These are phyloP conservation scores for Amniataba percoides DNA, from an alignment of 2,797 vertebrate genomes.

Conservation along the genomic window DNA sequence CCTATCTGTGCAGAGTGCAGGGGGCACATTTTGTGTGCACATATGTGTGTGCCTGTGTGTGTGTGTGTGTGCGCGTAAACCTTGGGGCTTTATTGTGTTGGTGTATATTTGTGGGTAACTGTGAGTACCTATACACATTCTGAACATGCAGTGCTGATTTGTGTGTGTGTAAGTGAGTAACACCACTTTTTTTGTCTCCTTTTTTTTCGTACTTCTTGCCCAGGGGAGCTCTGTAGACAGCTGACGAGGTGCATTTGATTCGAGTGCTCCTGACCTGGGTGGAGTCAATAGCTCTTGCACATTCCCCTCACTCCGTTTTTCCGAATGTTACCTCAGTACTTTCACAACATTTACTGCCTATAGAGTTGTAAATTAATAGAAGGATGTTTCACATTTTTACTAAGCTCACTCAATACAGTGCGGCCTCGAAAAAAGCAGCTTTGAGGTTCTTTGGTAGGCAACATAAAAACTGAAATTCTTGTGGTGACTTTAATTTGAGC, in stretches of 20 bases:
- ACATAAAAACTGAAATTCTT: constrained; percentile 21
- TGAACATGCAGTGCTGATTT: constrained; percentile 21
- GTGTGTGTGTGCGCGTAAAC: constrained; percentile 32
- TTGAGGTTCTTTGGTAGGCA: background rate
- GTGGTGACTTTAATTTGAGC: constrained; percentile 17
- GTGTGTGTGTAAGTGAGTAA: constrained; percentile 10
- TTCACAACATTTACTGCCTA: constrained; percentile 28
- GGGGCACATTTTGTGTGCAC: constrained; percentile 52
- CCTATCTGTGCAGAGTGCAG: constrained; percentile 71
- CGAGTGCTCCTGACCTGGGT: constrained; percentile 13
- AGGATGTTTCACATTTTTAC: constrained; percentile 16
- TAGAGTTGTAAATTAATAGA: constrained; percentile 12
- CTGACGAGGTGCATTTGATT: constrained; percentile 59
- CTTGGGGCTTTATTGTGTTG: constrained; percentile 1
- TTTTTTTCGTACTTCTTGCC: background rate
- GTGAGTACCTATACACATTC: constrained; percentile 18
- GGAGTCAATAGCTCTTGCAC: constrained; percentile 32
- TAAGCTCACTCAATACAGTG: constrained; percentile 4
- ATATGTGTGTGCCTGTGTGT: constrained; percentile 33
- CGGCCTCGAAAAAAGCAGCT: constrained; percentile 26
- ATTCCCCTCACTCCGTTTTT: constrained; percentile 30
- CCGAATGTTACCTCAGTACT: constrained; percentile 20
- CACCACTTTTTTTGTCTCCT: background rate
- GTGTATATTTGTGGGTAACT: constrained; percentile 29
- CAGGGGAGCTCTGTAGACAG: constrained; percentile 28